Base-by-base conservation (phyloP, 2,113 vertebrate species). In the Dasyornis broadbenti region DNA sequence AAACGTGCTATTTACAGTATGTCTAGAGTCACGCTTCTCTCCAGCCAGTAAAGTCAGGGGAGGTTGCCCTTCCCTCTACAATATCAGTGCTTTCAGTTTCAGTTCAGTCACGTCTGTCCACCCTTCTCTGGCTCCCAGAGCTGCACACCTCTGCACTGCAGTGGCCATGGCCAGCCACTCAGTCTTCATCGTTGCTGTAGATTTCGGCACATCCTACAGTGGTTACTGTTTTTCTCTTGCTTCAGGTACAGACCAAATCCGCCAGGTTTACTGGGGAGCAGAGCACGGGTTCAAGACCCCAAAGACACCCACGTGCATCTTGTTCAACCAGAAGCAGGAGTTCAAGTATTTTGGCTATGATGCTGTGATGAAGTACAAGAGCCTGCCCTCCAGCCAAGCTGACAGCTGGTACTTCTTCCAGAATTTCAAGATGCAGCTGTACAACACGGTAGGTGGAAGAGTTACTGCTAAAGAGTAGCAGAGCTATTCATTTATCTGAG, bases 401-500 rank as follows among this genome's bases (percentile, higher is more conserved):
- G 30, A 10, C 73, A 81, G 20, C 50, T 42, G 42, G 45, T 96
- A 92, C 52, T 96, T 94, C 86, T 97, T 97, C 80, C 59, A 54
- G 31, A 69, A 63, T 75, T 97, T 98, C 75, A 96, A 96, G 85
- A 97, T 96, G 95, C 26, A 89, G 6, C 80, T 98, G 31, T 97
- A 97, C 85, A 54, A 70, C 53, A 90, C 11, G 8, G 94, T 96
- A 93, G 69, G 93, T 82, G 53, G 12, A 90, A 65, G 1, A 3
- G 18, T 53, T 94, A 47, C 63, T 76, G 11, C 33, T 66, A n/a
- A 39, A 6, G 45, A 44, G 40, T 49, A 11, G 63, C 4, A 33
- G 33, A 31, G 13, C 40, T 82, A 5, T 35, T 72, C 0, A 15
- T 83, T 61, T 66, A 47, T 71, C 57, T 78, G 37, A 57, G 57